Conservation (phyloP, 2,113 vertebrate species). For the Anthoscopus minutus region DNA sequence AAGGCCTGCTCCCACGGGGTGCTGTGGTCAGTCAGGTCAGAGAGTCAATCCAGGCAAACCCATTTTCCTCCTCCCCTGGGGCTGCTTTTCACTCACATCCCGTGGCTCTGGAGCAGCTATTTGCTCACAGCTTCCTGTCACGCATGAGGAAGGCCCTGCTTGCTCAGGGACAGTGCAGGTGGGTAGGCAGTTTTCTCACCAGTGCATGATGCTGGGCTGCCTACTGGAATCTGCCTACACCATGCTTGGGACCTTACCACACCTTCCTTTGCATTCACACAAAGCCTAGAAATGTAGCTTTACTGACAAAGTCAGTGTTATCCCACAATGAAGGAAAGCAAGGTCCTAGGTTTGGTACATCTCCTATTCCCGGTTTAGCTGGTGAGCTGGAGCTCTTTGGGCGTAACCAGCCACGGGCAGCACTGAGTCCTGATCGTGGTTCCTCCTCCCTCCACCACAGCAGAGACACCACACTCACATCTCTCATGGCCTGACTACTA, state of each 20-base stretch:
- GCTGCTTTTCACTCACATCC: background rate
- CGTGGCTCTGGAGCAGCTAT: accelerated
- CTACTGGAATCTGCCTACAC: background rate
- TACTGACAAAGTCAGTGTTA: background rate
- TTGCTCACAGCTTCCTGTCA: background rate
- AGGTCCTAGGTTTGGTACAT: background rate
- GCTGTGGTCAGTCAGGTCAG: background rate
- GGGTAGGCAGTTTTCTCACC: background rate
- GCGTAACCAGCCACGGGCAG: background rate
- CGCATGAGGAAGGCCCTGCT: accelerated
- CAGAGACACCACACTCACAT: background rate
- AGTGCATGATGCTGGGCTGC: accelerated
- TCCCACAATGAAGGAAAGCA: accelerated
- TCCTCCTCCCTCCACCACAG: background rate
- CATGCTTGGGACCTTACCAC: background rate
- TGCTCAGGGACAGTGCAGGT: background rate
- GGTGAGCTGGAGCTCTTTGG: background rate
- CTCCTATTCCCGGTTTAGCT: background rate
- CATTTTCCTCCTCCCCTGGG: background rate
- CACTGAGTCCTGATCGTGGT: background rate
- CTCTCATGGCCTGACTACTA: background rate
- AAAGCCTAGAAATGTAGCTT: background rate
- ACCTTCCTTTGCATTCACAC: background rate
- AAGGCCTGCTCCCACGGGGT: background rate
- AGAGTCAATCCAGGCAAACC: background rate